phyloP scores from a whole-genome alignment of 2,888 invertebrate species.

The Callyntrura guangdongensis region DNA sequence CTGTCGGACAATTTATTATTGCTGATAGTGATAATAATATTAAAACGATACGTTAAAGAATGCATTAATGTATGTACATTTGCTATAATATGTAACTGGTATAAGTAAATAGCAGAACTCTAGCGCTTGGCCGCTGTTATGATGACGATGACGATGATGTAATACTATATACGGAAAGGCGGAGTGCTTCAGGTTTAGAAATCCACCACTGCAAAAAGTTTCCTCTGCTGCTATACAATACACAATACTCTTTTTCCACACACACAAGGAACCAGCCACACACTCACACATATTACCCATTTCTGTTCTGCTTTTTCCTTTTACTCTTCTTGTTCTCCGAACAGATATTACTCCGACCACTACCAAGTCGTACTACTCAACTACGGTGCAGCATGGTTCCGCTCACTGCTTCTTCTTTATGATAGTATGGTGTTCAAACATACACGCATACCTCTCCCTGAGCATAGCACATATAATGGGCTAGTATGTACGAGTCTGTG shows the following conservation, averaged over 20 bases:
- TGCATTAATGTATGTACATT: background rate
- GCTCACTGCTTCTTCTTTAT: constrained; percentile 57
- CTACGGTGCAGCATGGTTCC: constrained; percentile 75
- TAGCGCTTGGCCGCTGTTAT: too few relatives aligned
- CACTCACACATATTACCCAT: constrained; percentile 26
- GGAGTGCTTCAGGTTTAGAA: background rate
- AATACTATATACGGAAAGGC: background rate
- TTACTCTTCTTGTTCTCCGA: constrained; percentile 26
- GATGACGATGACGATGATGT: constrained; percentile 18
- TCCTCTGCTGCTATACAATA: too few relatives aligned
- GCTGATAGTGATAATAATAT: too few relatives aligned
- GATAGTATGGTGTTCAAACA: constrained; percentile 39
- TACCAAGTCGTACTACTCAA: background rate
- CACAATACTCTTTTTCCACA: background rate
- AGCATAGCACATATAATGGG: constrained; percentile 64
- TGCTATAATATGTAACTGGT: background rate
- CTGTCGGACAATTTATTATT: too few relatives aligned
- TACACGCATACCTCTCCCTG: constrained; percentile 62
- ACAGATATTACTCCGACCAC: background rate
- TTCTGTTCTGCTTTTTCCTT: constrained; percentile 49
- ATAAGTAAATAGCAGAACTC: background rate
- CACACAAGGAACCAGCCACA: background rate
- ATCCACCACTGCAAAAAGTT: constrained; percentile 19
- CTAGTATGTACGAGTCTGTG: constrained; percentile 84
- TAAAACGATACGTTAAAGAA: background rate